Evolutionary conservation across 1,140 invertebrate species (phyloP).

Genomic region (Hycleus cichorii): DNA sequence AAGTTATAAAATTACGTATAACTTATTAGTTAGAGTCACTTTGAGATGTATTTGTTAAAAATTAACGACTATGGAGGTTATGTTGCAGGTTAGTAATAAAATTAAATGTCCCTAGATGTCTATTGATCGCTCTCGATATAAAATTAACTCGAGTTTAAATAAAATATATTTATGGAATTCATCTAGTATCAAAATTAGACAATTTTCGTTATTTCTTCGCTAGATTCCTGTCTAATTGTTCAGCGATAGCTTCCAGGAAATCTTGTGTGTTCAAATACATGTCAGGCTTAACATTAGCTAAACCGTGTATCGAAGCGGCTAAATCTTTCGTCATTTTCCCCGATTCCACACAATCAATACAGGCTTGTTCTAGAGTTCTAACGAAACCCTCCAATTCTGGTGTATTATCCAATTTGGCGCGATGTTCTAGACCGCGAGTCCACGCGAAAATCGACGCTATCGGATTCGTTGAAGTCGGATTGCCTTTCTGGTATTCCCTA

Average conservation of each 20-base stretch:
- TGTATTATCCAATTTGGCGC: conserved; percentile 75
- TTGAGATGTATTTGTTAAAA: too few species aligned
- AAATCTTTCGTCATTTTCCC: conserved; percentile 92
- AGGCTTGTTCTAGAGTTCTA: conserved; percentile 54
- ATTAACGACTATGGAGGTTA: too few species aligned
- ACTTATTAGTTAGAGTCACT: too few species aligned
- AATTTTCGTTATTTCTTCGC: too few species aligned
- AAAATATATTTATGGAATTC: background rate
- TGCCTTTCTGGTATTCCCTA: conserved; percentile 68
- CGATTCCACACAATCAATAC: conserved; percentile 77
- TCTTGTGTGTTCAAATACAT: conserved; percentile 83
- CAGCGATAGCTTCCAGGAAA: conserved; percentile 74
- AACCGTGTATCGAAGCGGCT: conserved; percentile 79
- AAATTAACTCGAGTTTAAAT: background rate
- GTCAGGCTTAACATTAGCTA: conserved; percentile 63
- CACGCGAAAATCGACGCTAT: conserved; percentile 91
- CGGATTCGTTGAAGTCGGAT: conserved; percentile 82
- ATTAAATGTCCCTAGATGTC: too few species aligned
- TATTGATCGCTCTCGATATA: too few species aligned
- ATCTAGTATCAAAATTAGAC: background rate
- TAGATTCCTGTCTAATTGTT: conserved; percentile 54
- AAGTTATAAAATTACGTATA: too few species aligned
- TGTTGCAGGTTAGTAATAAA: too few species aligned
- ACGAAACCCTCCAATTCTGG: conserved; percentile 57
- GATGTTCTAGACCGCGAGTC: conserved; percentile 76